Evolutionary conservation across 1,140 invertebrate species (phyloP).

Genomic region (Doryteuthis pealeii): DNA sequence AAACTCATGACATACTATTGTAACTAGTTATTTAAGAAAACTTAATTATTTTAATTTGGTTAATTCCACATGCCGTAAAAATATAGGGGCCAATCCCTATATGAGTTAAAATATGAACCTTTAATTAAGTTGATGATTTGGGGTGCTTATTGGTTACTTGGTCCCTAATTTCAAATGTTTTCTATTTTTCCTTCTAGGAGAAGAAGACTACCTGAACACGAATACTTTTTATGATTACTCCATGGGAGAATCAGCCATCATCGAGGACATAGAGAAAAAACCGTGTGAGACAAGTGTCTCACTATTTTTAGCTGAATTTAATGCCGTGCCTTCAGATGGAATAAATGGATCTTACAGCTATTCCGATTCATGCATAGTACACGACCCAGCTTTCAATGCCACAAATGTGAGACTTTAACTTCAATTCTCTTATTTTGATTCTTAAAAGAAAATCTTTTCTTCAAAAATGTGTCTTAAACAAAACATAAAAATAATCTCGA

Average conservation of each 20-base stretch:
- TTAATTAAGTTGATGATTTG: no score
- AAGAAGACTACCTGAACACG: background rate
- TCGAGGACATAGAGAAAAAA: conserved; percentile 3
- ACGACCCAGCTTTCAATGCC: background rate
- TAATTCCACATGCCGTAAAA: no score
- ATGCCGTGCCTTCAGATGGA: conserved; percentile 1
- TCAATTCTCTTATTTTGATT: background rate
- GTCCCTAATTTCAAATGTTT: no score
- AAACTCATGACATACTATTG: no score
- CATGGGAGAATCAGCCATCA: background rate
- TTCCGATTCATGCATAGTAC: background rate
- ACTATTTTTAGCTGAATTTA: background rate
- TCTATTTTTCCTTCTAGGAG: background rate
- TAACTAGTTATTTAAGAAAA: no score
- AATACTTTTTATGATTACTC: background rate
- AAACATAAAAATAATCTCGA: no score
- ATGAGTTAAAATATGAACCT: no score
- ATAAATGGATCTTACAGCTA: conserved; percentile 1
- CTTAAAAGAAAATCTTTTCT: no score
- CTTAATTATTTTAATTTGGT: no score
- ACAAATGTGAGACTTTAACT: background rate
- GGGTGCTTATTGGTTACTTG: no score
- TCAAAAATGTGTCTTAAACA: no score
- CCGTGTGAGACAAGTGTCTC: background rate
- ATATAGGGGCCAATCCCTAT: no score